Evolutionary conservation across 2,797 vertebrate species (phyloP), one percentile per base, ranked within the genome.

Genomic region (Darevskia nairensis): DNA sequence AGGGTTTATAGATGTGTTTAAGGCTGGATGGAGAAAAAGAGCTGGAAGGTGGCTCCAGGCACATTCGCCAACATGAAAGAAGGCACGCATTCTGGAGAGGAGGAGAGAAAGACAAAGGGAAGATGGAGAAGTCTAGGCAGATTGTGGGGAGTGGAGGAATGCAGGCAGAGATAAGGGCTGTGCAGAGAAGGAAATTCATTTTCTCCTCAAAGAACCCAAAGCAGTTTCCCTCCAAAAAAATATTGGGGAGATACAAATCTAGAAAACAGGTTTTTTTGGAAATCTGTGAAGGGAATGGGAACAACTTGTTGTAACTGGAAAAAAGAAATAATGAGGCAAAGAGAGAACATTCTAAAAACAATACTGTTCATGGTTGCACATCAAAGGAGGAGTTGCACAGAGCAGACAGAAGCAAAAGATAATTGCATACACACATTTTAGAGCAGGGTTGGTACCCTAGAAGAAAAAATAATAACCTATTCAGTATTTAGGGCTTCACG

Each of bases 1-100:
- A 91, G 93, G 89, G 91, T 84, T 82, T 72, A 79, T 29, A 84
- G 76, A 78, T 35, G 41, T 93, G 87, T 87, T 92, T 95, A 85
- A 94, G 86, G 92, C 92, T 86, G 71, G 92, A 93, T 92, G 92
- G 93, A 93, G 92, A 93, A 95, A 93, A 64, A 91, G 91, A 93
- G 93, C 89, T 89, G 84, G 86, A 93, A 80, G 88, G 86, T 82
- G 90, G 91, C 91, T 87, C 89, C 90, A 93, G 93, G 89, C 90
- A 94, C 87, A 95, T 84, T 89, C 90, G 91, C 90, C 83, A 95
- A 93, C 88, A 91, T 77, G 44, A 92, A 95, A 89, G 89, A 88
- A 94, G 94, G 91, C 1, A 55, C 84, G 87, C 72, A 23, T 92
- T 93, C 86, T 92, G 75, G 91, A 19, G 93, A 90, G 81, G 66